Conservation (phyloP, 2,113 vertebrate species). For the Atractosteus spatula region DNA sequence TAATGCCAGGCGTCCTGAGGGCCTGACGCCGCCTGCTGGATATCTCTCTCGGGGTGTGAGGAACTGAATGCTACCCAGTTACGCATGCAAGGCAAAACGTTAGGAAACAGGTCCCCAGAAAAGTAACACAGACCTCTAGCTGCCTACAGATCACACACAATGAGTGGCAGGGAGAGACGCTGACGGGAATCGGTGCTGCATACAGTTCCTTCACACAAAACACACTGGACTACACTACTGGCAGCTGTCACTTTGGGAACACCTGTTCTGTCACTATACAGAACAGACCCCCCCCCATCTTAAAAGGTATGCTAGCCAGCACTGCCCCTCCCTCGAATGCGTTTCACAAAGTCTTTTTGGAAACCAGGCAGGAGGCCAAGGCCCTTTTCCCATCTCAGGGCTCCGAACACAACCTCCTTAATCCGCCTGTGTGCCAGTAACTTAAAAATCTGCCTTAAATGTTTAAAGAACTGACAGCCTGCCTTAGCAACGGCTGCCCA, state of each 20-base stretch:
- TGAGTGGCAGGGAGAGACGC: conserved; percentile 86
- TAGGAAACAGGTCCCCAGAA: conserved; percentile 72
- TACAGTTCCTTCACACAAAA: conserved; percentile 70
- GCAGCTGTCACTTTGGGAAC: conserved; percentile 73
- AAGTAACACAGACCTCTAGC: conserved; percentile 85
- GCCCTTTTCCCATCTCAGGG: too few species aligned
- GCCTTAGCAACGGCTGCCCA: too few species aligned
- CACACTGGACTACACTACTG: conserved; percentile 66
- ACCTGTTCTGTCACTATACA: conserved; percentile 61
- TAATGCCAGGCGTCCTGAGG: neutral
- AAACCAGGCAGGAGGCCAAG: too few species aligned
- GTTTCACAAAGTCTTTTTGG: too few species aligned
- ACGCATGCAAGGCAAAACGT: conserved; percentile 92
- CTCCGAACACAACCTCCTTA: too few species aligned
- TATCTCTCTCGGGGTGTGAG: conserved; percentile 74
- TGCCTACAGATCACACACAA: conserved; percentile 94
- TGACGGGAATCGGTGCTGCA: conserved; percentile 79
- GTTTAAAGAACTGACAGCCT: too few species aligned
- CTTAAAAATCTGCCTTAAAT: too few species aligned
- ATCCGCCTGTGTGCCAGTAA: too few species aligned
- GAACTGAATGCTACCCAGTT: conserved; percentile 80
- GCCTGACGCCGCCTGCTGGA: conserved; percentile 83
- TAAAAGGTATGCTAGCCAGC: too few species aligned
- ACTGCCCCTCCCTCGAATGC: too few species aligned
- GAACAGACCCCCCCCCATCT: conserved; percentile 33